phyloP scores from a whole-genome alignment of 2,888 invertebrate species.

The Cheilosia urbana region DNA sequence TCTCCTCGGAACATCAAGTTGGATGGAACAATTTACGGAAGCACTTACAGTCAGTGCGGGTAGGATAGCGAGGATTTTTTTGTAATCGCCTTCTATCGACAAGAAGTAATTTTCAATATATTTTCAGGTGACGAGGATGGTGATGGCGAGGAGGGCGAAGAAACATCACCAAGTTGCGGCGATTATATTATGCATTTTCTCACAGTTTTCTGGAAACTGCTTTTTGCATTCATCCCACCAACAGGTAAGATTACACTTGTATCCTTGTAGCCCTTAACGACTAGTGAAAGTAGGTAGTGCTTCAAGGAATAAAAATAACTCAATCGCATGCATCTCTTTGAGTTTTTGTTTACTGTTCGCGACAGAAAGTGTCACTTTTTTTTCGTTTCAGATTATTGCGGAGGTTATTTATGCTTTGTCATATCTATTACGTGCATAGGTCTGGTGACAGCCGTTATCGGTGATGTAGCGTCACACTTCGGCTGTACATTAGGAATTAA shows the following conservation, averaged over 20 bases:
- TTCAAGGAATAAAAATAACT: neutral
- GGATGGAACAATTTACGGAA: constrained; percentile 99
- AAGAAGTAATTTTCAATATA: constrained; percentile 43
- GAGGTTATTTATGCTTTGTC: constrained; percentile 97
- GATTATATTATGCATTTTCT: constrained; percentile 98
- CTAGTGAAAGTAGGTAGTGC: constrained; percentile 8
- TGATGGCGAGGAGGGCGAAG: constrained; percentile 85
- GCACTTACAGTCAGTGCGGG: constrained; percentile 97
- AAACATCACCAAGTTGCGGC: constrained; percentile 91
- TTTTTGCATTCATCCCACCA: constrained; percentile 99
- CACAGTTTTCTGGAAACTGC: constrained; percentile 98
- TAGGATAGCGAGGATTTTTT: constrained; percentile 79
- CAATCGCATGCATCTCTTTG: constrained; percentile 17
- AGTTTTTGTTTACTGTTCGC: neutral
- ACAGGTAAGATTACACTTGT: constrained; percentile 88
- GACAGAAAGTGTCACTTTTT: constrained; percentile 19
- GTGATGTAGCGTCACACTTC: constrained; percentile 98
- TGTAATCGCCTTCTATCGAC: neutral
- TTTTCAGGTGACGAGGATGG: constrained; percentile 85
- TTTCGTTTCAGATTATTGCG: constrained; percentile 89
- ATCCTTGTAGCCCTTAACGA: neutral
- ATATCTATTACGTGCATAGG: constrained; percentile 97
- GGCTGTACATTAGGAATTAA: constrained; percentile 98
- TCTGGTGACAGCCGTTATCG: constrained; percentile 97
- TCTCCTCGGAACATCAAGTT: constrained; percentile 97